phyloP scores from a whole-genome alignment of 2,797 vertebrate genomes.

The Mormyrops boulengeri region DNA sequence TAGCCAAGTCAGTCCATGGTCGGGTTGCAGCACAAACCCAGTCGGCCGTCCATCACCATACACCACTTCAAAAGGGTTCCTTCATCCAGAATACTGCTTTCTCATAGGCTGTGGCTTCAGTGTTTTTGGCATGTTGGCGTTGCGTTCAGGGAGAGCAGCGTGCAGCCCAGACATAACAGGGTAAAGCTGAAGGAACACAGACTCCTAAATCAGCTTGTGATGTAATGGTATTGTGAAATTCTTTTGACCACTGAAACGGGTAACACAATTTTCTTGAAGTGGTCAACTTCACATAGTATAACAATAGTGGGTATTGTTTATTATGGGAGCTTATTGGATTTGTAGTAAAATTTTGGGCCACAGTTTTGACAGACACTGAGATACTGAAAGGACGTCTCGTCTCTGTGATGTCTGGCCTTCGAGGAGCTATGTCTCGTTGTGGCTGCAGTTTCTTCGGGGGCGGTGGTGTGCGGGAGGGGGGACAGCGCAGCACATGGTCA shows the following conservation, averaged over 20 bases:
- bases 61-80: neutral
- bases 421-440: neutral
- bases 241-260: neutral
- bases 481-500: too few species aligned
- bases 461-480: neutral
- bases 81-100: neutral
- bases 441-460: neutral
- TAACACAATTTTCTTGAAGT: neutral
- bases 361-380: neutral
- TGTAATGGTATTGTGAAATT: neutral
- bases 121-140: neutral
- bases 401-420: slow-evolving; percentile 1
- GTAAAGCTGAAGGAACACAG: neutral
- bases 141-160: neutral
- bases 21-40: neutral
- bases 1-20: neutral
- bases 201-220: neutral
- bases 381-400: neutral
- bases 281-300: neutral
- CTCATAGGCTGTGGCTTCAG: neutral
- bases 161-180: neutral
- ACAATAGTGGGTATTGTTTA: neutral
- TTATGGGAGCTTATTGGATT: neutral
- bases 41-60: neutral
- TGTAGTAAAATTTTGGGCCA: neutral